Percentiles rank a stretch among this genome's conserved stretches.
These are phyloP conservation scores for Xyliphius kryptos DNA, from an alignment of 2,113 vertebrate species.

Conservation along the genomic window DNA sequence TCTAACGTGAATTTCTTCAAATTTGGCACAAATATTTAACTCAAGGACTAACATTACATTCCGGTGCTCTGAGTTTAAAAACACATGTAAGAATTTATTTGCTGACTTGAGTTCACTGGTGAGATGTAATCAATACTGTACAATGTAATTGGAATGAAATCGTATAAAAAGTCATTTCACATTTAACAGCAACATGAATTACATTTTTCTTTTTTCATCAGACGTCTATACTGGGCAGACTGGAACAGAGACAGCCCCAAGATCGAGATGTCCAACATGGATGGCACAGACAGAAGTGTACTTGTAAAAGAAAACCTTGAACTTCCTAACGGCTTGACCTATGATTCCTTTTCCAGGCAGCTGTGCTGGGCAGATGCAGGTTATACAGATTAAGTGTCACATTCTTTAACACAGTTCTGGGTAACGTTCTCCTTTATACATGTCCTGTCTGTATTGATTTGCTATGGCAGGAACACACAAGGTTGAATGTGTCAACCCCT, in stretches of 20 bases:
- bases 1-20: no score
- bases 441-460: no score
- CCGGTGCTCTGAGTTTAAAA: no score
- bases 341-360: conserved; percentile 69
- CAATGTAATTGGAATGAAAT: not conserved
- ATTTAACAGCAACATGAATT: not conserved
- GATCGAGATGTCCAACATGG: conserved; percentile 89
- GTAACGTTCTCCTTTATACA: no score
- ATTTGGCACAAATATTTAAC: no score
- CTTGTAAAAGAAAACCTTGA: conserved; percentile 79
- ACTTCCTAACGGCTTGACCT: conserved; percentile 84
- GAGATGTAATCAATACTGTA: no score
- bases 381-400: conserved; percentile 39
- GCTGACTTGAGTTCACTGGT: no score
- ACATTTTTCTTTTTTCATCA: no score
- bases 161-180: not conserved
- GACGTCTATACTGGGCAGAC: conserved; percentile 88
- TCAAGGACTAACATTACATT: no score
- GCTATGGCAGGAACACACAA: conserved; percentile 73
- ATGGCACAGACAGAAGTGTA: conserved; percentile 76
- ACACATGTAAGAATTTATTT: no score
- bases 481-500: conserved; percentile 81
- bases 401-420: not conserved
- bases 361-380: conserved; percentile 96
- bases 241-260: conserved; percentile 91